Evolutionary conservation across 2,113 vertebrate species (phyloP).

Genomic region (Megatriorchis doriae): DNA sequence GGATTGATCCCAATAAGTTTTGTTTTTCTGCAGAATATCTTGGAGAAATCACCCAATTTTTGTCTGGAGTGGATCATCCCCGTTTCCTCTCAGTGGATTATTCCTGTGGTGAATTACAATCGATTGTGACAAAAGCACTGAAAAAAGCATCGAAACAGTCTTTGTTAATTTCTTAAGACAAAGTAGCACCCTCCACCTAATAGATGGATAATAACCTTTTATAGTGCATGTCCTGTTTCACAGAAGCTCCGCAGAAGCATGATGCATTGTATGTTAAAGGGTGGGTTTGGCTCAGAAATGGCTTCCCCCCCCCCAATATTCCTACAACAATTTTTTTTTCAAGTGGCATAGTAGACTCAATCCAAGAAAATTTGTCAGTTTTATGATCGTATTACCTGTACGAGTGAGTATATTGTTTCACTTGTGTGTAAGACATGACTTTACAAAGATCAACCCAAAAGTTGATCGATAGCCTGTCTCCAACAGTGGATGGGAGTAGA

Average conservation of each 20-base stretch:
- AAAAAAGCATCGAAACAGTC: background rate
- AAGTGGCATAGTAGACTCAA: background rate
- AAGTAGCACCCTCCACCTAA: background rate
- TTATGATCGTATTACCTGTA: background rate
- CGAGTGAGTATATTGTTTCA: background rate
- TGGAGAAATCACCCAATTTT: background rate
- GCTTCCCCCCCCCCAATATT: rapidly evolving
- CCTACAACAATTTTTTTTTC: background rate
- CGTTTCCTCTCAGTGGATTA: background rate
- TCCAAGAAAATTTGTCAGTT: background rate
- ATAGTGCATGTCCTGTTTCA: background rate
- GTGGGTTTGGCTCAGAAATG: background rate
- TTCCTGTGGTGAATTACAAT: background rate
- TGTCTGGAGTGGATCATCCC: background rate
- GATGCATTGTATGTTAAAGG: background rate
- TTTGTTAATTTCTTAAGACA: background rate
- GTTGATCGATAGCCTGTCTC: background rate
- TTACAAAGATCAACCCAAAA: background rate
- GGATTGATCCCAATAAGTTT: slow-evolving; percentile 29
- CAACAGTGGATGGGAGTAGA: rapidly evolving
- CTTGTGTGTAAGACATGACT: background rate
- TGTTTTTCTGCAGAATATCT: slow-evolving; percentile 4
- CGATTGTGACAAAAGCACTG: background rate
- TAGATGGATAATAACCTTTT: background rate
- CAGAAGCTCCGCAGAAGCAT: background rate